These are phyloP conservation scores for Pseudorasbora parva DNA, from an alignment of 2,113 vertebrate genomes.

Conservation along the genomic window DNA sequence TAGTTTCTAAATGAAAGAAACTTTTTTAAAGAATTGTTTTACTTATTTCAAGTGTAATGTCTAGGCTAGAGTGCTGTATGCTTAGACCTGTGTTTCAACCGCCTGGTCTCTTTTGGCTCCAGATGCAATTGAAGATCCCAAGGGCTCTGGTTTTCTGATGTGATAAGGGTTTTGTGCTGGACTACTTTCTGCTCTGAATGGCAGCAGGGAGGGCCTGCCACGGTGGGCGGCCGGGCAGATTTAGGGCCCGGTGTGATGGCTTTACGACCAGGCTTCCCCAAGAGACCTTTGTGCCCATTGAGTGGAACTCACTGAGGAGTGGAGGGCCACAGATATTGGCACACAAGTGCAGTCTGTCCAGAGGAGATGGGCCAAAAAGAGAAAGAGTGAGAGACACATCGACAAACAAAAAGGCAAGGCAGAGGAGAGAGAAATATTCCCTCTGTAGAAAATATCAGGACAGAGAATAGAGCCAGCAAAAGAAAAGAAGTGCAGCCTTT, in stretches of 20 bases:
- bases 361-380: slow-evolving; percentile 32
- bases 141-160: slow-evolving; percentile 2
- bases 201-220: slow-evolving; percentile 37
- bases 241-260: slow-evolving; percentile 67
- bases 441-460: not conserved
- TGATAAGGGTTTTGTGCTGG: slow-evolving; percentile 25
- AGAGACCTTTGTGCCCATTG: slow-evolving; percentile 72
- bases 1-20: no score
- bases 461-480: not conserved
- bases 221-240: slow-evolving; percentile 61
- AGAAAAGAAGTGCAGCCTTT: slow-evolving; percentile 3
- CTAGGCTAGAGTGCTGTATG: not conserved
- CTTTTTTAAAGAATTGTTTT: no score
- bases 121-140: not conserved
- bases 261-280: slow-evolving; percentile 67
- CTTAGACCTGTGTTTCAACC: not conserved
- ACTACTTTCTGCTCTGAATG: slow-evolving; percentile 31
- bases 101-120: not conserved
- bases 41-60: no score
- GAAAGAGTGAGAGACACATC: slow-evolving; percentile 1
- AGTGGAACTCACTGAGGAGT: slow-evolving; percentile 71
- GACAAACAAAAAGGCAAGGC: not conserved
- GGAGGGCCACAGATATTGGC: slow-evolving; percentile 46
- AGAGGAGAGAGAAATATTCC: not conserved
- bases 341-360: slow-evolving; percentile 26